phyloP scores from a whole-genome alignment of 2,113 vertebrate genomes.

The Periophthalmus modestus region DNA sequence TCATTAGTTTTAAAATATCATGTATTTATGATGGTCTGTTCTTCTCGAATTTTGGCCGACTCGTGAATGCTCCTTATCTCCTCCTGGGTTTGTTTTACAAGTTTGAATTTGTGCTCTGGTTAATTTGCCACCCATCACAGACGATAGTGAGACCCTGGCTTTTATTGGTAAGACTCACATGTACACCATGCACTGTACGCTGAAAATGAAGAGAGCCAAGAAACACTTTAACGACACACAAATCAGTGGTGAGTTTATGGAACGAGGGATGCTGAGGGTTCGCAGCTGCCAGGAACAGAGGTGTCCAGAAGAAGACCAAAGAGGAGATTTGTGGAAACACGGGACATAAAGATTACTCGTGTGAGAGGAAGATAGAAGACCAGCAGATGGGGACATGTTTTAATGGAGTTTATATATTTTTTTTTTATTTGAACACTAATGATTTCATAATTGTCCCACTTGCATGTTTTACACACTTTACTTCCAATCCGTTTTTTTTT shows the following conservation, averaged over 20 bases:
- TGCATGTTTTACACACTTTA: no score
- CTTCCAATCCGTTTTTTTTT: background rate
- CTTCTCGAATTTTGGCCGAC: conserved; percentile 46
- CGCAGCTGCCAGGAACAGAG: background rate
- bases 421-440: no score
- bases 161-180: conserved; percentile 57
- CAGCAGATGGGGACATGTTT: background rate
- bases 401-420: no score
- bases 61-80: conserved; percentile 70
- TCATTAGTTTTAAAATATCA: background rate
- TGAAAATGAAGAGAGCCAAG: background rate
- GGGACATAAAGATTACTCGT: no score
- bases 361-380: no score
- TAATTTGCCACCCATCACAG: conserved; percentile 70
- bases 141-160: conserved; percentile 74
- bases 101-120: conserved; percentile 64
- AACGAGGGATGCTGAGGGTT: background rate
- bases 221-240: background rate
- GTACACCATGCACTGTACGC: no score
- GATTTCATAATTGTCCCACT: no score
- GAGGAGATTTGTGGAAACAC: background rate
- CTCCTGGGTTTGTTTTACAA: conserved; percentile 68
- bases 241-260: background rate
- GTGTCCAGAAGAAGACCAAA: background rate
- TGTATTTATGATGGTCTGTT: background rate